Conservation (phyloP, 2,113 vertebrate genomes). For the Oenanthe oenanthe region DNA sequence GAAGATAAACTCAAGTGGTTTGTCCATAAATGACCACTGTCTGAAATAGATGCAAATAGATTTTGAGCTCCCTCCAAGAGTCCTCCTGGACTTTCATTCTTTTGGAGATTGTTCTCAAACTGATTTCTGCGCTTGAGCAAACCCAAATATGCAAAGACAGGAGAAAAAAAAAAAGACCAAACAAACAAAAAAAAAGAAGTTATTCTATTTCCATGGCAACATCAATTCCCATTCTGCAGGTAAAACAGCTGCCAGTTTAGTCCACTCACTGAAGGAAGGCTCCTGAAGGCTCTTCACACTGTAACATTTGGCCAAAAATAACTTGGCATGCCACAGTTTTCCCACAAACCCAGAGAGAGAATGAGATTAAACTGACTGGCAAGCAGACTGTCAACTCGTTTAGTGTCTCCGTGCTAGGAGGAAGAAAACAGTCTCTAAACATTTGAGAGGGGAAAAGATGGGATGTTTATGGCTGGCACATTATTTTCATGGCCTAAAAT, state of each 20-base stretch:
- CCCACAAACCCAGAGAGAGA: slow-evolving; percentile 61
- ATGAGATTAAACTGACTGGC: slow-evolving; percentile 60
- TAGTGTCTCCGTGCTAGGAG: slow-evolving; percentile 44
- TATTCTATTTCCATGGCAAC: slow-evolving; percentile 85
- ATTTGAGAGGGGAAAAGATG: neutral
- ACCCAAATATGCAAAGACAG: slow-evolving; percentile 64
- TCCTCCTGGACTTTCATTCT: neutral
- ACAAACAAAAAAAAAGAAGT: neutral
- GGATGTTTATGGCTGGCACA: neutral
- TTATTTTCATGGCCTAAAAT: slow-evolving; percentile 26
- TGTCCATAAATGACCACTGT: neutral
- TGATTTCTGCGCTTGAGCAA: slow-evolving; percentile 30
- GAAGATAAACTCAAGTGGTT: neutral
- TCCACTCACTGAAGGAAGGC: slow-evolving; percentile 76
- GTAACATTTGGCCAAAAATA: slow-evolving; percentile 73
- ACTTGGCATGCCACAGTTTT: slow-evolving; percentile 69
- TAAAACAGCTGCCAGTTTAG: slow-evolving; percentile 79
- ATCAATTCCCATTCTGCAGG: slow-evolving; percentile 86
- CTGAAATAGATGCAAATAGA: neutral
- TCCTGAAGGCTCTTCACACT: slow-evolving; percentile 62
- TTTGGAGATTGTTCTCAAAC: neutral
- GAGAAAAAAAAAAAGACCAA: neutral
- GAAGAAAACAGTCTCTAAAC: slow-evolving; percentile 28
- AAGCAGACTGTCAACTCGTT: slow-evolving; percentile 59
- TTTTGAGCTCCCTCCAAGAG: neutral